phyloP scores from a whole-genome alignment of 2,888 invertebrate genomes.

The Aelia acuminata region DNA sequence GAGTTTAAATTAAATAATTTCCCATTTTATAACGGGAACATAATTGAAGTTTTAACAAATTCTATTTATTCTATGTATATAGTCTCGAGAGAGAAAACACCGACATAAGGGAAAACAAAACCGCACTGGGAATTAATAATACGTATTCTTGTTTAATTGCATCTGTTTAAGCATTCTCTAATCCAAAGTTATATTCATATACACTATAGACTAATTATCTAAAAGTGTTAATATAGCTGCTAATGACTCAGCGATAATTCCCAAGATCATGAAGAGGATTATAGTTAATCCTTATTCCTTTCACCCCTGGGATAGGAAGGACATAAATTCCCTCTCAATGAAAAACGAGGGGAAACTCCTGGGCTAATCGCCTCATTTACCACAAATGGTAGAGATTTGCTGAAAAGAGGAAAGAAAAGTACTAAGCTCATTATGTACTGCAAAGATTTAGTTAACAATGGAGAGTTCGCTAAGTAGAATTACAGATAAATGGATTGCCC shows the following conservation, averaged over 20 bases:
- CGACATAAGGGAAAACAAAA: neutral
- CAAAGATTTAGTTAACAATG: neutral
- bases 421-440: neutral
- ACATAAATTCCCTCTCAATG: neutral
- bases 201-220: neutral
- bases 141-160: neutral
- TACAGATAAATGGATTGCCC: neutral
- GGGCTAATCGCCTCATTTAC: slow-evolving; percentile 15
- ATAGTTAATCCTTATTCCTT: neutral
- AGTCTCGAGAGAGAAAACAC: neutral
- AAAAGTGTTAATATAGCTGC: neutral
- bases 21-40: neutral
- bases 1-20: no score
- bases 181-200: neutral
- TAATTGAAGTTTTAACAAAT: neutral
- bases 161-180: neutral
- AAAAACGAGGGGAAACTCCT: neutral
- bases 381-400: slow-evolving; percentile 9
- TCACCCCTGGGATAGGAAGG: neutral
- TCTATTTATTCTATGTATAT: neutral
- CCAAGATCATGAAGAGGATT: neutral
- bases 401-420: neutral
- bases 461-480: neutral
- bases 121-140: neutral
- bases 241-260: neutral